Evolutionary conservation across 2,888 invertebrate species (phyloP), one percentile per base, ranked within the genome.

Genomic region (Diaprepes abbreviatus): DNA sequence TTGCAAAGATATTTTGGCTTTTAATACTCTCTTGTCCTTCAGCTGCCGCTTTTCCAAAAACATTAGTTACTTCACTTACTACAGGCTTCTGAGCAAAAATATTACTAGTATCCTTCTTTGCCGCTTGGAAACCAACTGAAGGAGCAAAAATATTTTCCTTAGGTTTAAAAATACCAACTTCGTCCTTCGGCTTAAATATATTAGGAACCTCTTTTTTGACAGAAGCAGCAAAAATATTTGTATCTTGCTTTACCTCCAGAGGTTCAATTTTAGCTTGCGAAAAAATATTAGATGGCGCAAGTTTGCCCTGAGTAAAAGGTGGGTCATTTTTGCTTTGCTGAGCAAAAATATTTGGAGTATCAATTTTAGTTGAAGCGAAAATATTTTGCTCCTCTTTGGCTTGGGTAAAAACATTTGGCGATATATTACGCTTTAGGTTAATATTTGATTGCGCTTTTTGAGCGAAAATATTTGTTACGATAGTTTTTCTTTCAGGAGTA

Each of bases 401-500:
- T 28, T 69, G 59, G 12, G 36, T 16, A 33, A 63, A 63, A 40
- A 63, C 28, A 43, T 45, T 67, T 5, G 67, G 52, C 1, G 66
- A 38, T n/a, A 35, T 24, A 31, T 5, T 24, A 2, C 31, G 24
- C 21, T 55, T 55, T 10, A 31, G 31, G 12, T 36, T 66, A n/a
- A 36, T 48, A 36, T 33, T 67, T 9, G 54, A 31, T 7, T 19
- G 38, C 14, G 31, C 9, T 24, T 63, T 70, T 24, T 48, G 59
- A 2, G 69, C 58, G 33, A 70, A 70, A 52, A 70, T 70, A 19
- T 65, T 70, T 6, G 60, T 60, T 2, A 60, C 66, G n/a, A 66
- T 43, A 33, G 28, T 70, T 21, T 70, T 70, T 16, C 65, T 24
- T 50, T 70, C 70, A 36, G 70, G 70, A n/a, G 70, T 63, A 7